phyloP scores from a whole-genome alignment of 2,888 invertebrate species.

The Leptogaster cylindrica region DNA sequence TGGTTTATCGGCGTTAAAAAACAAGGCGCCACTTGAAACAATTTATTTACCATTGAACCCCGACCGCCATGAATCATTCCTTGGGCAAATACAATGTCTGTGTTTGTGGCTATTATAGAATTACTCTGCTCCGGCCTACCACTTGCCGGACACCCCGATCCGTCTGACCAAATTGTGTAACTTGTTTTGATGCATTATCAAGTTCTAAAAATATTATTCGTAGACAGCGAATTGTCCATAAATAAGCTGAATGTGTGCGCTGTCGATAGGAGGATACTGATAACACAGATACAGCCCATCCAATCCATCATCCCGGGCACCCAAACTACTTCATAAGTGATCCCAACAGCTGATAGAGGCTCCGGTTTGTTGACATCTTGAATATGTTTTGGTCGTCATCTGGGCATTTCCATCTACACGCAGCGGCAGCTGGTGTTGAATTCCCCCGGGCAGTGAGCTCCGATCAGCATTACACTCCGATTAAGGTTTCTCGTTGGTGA shows the following conservation, averaged over 20 bases:
- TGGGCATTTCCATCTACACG: background rate
- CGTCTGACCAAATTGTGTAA: conserved; percentile 36
- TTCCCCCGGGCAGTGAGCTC: background rate
- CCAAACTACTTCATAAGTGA: conserved; percentile 12
- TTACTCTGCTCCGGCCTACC: too few species aligned
- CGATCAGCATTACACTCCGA: background rate
- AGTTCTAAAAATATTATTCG: conserved; percentile 28
- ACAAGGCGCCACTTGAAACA: conserved; percentile 38
- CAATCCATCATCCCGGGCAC: conserved; percentile 14
- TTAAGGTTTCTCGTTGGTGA: background rate
- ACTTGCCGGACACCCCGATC: background rate
- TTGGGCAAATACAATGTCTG: background rate
- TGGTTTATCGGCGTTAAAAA: conserved; percentile 16
- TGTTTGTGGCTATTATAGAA: too few species aligned
- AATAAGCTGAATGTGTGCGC: conserved; percentile 25
- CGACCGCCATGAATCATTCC: conserved; percentile 20
- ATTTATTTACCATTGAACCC: conserved; percentile 38
- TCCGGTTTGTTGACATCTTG: conserved; percentile 28
- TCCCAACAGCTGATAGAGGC: conserved; percentile 29
- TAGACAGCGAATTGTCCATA: conserved; percentile 26
- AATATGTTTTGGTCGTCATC: conserved; percentile 31
- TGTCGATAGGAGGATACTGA: conserved; percentile 8
- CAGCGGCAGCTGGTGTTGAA: background rate
- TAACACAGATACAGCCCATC: conserved; percentile 19
- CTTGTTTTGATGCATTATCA: conserved; percentile 39